Percentiles rank a stretch among this genome's conserved stretches.
These are phyloP conservation scores for Pseudocheirus occidentalis DNA, from an alignment of 2,797 vertebrate species.

Conservation along the genomic window DNA sequence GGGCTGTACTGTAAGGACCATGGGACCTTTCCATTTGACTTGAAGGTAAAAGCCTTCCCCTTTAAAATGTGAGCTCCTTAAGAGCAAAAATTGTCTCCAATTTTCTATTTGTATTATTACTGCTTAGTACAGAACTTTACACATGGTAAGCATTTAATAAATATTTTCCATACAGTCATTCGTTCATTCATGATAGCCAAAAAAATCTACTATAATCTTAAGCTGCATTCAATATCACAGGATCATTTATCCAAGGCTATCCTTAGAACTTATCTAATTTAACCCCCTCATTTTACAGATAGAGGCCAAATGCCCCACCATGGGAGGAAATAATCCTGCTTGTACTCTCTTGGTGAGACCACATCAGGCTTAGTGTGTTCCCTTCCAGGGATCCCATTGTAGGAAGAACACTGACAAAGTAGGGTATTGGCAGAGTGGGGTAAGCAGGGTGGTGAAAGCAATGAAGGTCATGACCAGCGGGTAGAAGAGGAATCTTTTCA, in stretches of 20 bases:
- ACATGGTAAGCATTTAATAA: background rate
- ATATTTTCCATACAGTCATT: background rate
- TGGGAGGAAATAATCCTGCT: background rate
- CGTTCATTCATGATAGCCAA: background rate
- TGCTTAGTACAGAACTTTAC: background rate
- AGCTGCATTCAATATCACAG: background rate
- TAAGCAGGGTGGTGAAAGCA: background rate
- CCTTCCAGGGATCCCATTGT: background rate
- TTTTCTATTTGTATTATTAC: background rate
- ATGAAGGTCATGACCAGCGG: background rate
- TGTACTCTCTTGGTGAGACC: background rate
- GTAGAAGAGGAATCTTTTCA: background rate
- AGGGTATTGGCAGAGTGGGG: background rate
- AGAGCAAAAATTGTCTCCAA: background rate
- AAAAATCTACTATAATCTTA: background rate
- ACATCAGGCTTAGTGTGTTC: background rate
- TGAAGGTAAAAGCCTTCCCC: background rate
- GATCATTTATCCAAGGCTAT: background rate
- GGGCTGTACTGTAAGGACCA: background rate
- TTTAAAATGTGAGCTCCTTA: background rate
- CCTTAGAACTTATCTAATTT: background rate
- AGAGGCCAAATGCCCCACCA: background rate
- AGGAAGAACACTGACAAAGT: background rate
- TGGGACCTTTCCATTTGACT: background rate
- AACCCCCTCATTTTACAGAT: background rate